Base-by-base conservation (phyloP, 2,797 vertebrate species). In the Clarias fuscus region DNA sequence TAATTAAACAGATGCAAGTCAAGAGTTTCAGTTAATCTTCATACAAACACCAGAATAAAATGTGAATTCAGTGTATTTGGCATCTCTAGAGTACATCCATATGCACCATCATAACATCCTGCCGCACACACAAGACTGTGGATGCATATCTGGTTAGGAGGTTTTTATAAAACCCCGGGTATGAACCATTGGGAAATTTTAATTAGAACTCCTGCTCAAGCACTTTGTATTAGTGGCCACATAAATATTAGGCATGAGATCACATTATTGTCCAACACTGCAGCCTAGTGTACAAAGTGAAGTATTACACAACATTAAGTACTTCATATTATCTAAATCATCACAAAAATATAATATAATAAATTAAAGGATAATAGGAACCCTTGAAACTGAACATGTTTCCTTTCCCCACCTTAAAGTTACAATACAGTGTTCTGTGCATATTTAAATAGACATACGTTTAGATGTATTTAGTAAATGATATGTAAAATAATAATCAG, bases 191-290 rank as follows among this genome's bases (percentile, higher is more conserved):
- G n/a, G 22, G 22, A 1, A 53, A 5, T 59, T 77, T 33, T 59
- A 27, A 20, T 10, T 33, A 59, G 27, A 58, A 27, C 14, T 65
- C n/a, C 64, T 10, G 7, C 20, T 17, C 11, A 48, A 48, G 22
- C 14, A 3, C 43, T 3, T 17, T 27, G 40, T 58, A 5, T 77
- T 30, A 59, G 53, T 17, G 7, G 7, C 24, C 30, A 59, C 15
- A 77, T 22, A 33, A 33, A 76, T 3, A 4, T 18, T 24, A 81
- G 37, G 7, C 15, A 65, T n/a, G 61, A 71, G 33, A 70, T 8
- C 24, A 77, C 5, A 40, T 59, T 70, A 56, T 30, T 53, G 67
- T n/a, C 43, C 85, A 86, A 81, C 20, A 13, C 24, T 56, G 78
- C 67, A 14, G 37, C 27, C 85, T 73, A 73, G 68, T 82, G 85